These are phyloP conservation scores for Melanotaenia trifasciata DNA, from an alignment of 2,797 vertebrate species.

Conservation along the genomic window DNA sequence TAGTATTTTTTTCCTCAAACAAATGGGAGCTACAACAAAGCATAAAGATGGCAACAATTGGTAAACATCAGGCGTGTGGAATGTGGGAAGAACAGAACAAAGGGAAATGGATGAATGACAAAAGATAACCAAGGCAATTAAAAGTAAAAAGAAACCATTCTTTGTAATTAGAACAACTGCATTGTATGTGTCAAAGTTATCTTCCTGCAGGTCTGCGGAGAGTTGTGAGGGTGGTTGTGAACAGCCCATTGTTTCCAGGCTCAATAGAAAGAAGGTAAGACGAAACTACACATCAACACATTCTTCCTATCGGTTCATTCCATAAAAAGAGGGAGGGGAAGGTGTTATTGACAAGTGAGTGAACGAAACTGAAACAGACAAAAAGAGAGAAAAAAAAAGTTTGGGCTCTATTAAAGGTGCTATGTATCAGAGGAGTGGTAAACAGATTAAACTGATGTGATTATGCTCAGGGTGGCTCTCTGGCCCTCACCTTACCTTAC, in stretches of 20 bases:
- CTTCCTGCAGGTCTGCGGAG: constrained; percentile 35
- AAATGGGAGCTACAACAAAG: constrained; percentile 16
- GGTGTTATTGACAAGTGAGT: constrained; percentile 51
- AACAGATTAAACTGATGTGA: constrained; percentile 7
- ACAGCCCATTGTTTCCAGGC: constrained; percentile 64
- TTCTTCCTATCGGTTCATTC: constrained; percentile 41
- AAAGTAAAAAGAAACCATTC: constrained; percentile 30
- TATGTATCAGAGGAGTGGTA: constrained; percentile 19
- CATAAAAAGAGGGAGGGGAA: constrained; percentile 38
- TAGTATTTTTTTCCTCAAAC: constrained; percentile 15
- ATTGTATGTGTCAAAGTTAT: constrained; percentile 52
- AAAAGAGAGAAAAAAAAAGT: constrained; percentile 7
- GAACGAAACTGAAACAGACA: constrained; percentile 36
- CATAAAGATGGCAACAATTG: constrained; percentile 39
- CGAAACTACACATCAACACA: constrained; percentile 56
- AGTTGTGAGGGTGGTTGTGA: constrained; percentile 48
- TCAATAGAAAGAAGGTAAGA: constrained; percentile 64
- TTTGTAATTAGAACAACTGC: constrained; percentile 39
- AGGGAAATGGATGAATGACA: constrained; percentile 38
- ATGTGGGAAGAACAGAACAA: constrained; percentile 41
- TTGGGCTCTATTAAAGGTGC: constrained; percentile 19
- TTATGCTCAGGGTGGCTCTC: background rate
- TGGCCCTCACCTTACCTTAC: constrained; percentile 13
- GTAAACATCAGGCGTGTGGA: constrained; percentile 49
- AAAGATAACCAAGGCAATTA: constrained; percentile 67